phyloP scores from a whole-genome alignment of 2,797 vertebrate genomes.

The Sebastiscus albofasciatus region DNA sequence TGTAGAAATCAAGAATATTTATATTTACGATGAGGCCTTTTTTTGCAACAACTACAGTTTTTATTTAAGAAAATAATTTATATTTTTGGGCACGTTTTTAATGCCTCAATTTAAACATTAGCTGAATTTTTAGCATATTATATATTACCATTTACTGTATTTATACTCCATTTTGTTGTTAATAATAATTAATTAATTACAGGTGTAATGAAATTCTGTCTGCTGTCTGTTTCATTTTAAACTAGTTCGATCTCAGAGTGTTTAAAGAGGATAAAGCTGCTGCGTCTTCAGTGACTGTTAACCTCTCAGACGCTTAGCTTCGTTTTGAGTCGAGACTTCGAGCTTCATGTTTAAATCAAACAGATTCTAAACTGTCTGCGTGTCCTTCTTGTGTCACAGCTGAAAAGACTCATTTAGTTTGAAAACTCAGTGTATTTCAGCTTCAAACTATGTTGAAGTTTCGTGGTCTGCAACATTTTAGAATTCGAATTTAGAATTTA shows the following conservation, averaged over 20 bases:
- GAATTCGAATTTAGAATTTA: no score
- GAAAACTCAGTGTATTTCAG: background rate
- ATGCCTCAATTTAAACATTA: background rate
- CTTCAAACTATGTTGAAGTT: background rate
- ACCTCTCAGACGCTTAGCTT: background rate
- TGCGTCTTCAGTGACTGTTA: background rate
- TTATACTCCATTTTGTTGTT: no score
- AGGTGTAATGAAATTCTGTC: background rate
- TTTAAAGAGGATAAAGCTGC: background rate
- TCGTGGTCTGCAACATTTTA: no score
- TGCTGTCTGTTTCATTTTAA: background rate
- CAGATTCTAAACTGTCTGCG: background rate
- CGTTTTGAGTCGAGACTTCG: background rate
- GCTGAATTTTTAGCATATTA: background rate
- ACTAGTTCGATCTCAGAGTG: background rate
- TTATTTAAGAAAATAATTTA: background rate
- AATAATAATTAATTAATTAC: background rate
- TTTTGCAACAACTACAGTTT: background rate
- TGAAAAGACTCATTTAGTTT: no score
- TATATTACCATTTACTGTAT: no score
- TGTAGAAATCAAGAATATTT: background rate
- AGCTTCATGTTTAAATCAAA: background rate
- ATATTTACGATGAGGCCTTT: background rate
- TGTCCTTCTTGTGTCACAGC: background rate
- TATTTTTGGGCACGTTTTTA: background rate